Conservation (phyloP, 2,113 vertebrate genomes). For the Oncorhynchus mykiss region DNA sequence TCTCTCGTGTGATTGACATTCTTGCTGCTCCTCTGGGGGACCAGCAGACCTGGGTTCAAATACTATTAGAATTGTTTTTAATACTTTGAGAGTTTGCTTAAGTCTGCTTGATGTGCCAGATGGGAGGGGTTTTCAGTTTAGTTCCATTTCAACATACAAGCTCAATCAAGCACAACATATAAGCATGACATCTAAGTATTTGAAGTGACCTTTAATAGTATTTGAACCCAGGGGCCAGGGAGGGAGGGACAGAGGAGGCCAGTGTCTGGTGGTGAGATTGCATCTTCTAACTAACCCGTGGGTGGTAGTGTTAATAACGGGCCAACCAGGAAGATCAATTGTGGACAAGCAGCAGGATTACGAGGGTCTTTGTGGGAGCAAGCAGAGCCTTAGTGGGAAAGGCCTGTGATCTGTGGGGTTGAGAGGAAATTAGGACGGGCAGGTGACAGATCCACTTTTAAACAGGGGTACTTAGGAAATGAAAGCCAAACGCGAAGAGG, state of each 20-base stretch:
- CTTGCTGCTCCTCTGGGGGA: too few relatives aligned
- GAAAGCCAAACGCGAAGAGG: slow-evolving; percentile 83
- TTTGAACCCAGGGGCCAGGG: slow-evolving; percentile 85
- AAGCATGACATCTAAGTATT: too few relatives aligned
- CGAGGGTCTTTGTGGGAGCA: slow-evolving; percentile 85
- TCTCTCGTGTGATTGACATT: too few relatives aligned
- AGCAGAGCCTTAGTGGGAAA: slow-evolving; percentile 86
- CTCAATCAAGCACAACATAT: too few relatives aligned
- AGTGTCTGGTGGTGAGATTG: slow-evolving; percentile 72
- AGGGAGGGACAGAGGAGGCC: slow-evolving; percentile 42
- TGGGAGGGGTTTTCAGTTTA: too few relatives aligned
- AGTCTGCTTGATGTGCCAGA: too few relatives aligned
- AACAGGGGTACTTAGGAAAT: slow-evolving; percentile 83
- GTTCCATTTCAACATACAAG: too few relatives aligned
- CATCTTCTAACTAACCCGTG: slow-evolving; percentile 86
- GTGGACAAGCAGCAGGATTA: slow-evolving; percentile 97
- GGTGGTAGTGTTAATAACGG: slow-evolving; percentile 95
- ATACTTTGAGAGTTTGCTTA: too few relatives aligned
- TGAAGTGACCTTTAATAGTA: slow-evolving; percentile 79
- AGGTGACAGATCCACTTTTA: slow-evolving; percentile 79
- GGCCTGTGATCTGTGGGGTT: slow-evolving; percentile 98
- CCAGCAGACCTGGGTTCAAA: too few relatives aligned
- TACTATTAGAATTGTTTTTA: too few relatives aligned
- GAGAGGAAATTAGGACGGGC: slow-evolving; percentile 97
- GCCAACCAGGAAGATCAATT: slow-evolving; percentile 99